phyloP scores from a whole-genome alignment of 1,140 invertebrate species.

The Pseudomyrmex concolor region DNA sequence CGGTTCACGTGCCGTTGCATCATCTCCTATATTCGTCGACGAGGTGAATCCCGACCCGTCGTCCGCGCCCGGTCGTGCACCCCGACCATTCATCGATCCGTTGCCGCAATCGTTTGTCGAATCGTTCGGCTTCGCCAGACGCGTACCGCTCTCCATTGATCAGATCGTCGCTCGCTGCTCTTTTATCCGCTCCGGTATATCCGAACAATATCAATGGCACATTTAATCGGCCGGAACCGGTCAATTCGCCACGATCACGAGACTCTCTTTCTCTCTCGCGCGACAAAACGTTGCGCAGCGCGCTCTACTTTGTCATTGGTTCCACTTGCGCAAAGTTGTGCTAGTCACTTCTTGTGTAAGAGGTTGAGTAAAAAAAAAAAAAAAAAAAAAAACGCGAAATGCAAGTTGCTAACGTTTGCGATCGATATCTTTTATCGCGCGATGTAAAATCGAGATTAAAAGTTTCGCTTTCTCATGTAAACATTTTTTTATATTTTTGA shows the following conservation, averaged over 20 bases:
- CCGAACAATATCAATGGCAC: neutral
- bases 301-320: constrained; percentile 36
- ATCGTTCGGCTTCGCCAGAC: neutral
- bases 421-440: too few relatives aligned
- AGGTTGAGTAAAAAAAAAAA: neutral
- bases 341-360: neutral
- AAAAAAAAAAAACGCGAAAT: neutral
- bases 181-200: neutral
- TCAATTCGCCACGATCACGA: neutral
- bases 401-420: too few relatives aligned
- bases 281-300: constrained; percentile 10
- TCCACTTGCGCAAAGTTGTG: constrained; percentile 43
- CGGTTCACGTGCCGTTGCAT: neutral
- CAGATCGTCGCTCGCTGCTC: neutral
- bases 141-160: constrained; percentile 34
- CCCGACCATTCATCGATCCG: constrained; percentile 26
- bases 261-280: neutral
- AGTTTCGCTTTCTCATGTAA: too few relatives aligned
- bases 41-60: neutral
- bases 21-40: constrained; percentile 9
- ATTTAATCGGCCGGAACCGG: neutral
- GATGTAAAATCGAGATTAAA: too few relatives aligned
- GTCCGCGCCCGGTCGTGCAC: neutral
- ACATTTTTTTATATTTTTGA: too few relatives aligned
- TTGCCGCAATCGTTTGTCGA: constrained; percentile 19